phyloP scores from a whole-genome alignment of 2,113 vertebrate species.

The Aviceda subcristata region DNA sequence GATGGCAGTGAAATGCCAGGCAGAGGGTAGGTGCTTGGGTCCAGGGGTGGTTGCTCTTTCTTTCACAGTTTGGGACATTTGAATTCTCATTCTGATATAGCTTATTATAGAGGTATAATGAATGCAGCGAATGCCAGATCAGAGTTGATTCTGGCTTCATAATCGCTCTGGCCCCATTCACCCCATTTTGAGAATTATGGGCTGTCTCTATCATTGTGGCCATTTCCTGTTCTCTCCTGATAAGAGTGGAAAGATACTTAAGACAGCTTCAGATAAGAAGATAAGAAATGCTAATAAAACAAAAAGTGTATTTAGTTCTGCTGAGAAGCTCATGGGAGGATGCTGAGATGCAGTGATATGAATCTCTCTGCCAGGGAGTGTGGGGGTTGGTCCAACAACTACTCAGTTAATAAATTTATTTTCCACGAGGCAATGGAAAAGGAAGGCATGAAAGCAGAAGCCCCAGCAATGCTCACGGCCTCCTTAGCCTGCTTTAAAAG shows the following conservation, averaged over 20 bases:
- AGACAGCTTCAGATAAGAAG: slow-evolving; percentile 18
- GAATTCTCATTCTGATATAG: neutral
- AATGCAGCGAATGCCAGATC: neutral
- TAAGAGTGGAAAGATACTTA: slow-evolving; percentile 10
- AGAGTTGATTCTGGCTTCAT: neutral
- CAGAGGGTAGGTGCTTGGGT: neutral
- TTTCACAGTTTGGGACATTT: neutral
- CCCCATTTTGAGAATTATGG: neutral
- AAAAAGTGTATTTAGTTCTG: slow-evolving; percentile 13
- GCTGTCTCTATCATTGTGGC: neutral
- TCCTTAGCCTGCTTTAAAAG: slow-evolving; percentile 20
- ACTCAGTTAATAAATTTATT: slow-evolving; percentile 22
- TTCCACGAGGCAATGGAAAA: slow-evolving; percentile 10
- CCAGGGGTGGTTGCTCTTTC: neutral
- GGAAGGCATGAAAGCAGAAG: neutral
- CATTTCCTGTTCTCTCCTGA: slow-evolving; percentile 23
- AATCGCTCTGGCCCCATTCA: neutral
- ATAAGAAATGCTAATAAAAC: slow-evolving; percentile 32
- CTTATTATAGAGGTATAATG: neutral
- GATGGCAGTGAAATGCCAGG: neutral
- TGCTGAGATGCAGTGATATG: neutral
- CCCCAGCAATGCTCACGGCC: neutral
- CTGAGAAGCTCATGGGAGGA: slow-evolving; percentile 17
- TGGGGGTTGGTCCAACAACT: neutral
- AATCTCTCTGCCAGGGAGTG: neutral